These are phyloP conservation scores for Podarcis siculus DNA, from an alignment of 2,797 vertebrate genomes.

Conservation along the genomic window DNA sequence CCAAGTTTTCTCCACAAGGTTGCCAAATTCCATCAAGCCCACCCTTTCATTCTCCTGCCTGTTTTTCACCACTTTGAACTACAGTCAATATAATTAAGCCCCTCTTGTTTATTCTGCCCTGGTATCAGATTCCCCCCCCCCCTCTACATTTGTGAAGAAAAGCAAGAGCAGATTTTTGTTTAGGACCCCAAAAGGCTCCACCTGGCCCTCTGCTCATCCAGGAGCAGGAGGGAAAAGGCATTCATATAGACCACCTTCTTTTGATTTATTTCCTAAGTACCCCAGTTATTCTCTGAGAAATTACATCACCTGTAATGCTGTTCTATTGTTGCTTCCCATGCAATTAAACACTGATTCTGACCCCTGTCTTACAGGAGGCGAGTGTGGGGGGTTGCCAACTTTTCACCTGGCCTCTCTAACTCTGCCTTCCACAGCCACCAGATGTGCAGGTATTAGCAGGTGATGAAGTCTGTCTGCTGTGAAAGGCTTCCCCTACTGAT, in stretches of 20 bases:
- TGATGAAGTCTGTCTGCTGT: background rate
- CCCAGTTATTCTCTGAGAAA: background rate
- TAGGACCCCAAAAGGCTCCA: background rate
- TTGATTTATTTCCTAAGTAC: too few species aligned
- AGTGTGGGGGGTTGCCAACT: background rate
- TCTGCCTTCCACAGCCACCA: background rate
- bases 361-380: background rate
- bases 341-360: background rate
- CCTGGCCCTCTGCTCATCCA: too few species aligned
- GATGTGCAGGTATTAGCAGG: background rate
- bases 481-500: background rate
- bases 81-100: background rate
- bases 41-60: too few species aligned
- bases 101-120: background rate
- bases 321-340: background rate
- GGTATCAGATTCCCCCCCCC: background rate
- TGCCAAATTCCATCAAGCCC: background rate
- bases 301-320: background rate
- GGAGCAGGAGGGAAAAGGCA: background rate
- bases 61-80: background rate
- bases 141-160: background rate
- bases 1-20: background rate
- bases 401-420: background rate
- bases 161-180: background rate
- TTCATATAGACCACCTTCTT: background rate